Evolutionary conservation across 2,797 vertebrate genomes (phyloP), one percentile per base, ranked within the genome.

Genomic region (Tragelaphus eurycerus): DNA sequence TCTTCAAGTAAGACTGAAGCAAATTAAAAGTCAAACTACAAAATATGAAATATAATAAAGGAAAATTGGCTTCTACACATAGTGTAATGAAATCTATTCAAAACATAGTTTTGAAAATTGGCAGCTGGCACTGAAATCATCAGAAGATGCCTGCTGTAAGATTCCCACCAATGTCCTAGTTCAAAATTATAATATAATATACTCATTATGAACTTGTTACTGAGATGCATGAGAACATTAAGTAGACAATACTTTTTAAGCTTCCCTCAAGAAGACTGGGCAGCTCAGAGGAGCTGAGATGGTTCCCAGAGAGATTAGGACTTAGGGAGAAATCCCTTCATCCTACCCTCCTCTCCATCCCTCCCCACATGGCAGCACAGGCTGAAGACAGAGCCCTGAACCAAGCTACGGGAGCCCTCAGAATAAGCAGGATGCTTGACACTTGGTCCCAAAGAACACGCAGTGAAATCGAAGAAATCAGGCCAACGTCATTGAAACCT

Each of bases 1-100:
- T 96, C 94, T 96, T 97, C 98, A 98, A 98, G 98, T 98, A 89
- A 98, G 97, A 98, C 89, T 97, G 98, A 98, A 98, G 97, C 97
- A 98, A 98, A 98, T 96, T 86, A 86, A 98, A 98, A 98, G 97
- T 97, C 94, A 98, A 98, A 96, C 97, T 98, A 97, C 98, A 98
- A 98, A 99, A 97, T 98, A 98, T 98, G 98, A 99, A 98, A 98
- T 98, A 98, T 97, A 99, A 98, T 98, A 98, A 98, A 98, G 86
- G 96, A 98, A 99, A 98, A 60, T 98, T 99, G 98, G 98, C 96
- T 98, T 96, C 93, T 86, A 93, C 97, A 98, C 98, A 98, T 95
- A 82, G 95, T 97, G 98, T 98, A 98, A 98, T 98, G 98, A 98
- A 98, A 90, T 98, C 98, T 98, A 98, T 98, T 98, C 98, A 98